phyloP scores from a whole-genome alignment of 2,797 vertebrate species.

The Melopsittacus undulatus region DNA sequence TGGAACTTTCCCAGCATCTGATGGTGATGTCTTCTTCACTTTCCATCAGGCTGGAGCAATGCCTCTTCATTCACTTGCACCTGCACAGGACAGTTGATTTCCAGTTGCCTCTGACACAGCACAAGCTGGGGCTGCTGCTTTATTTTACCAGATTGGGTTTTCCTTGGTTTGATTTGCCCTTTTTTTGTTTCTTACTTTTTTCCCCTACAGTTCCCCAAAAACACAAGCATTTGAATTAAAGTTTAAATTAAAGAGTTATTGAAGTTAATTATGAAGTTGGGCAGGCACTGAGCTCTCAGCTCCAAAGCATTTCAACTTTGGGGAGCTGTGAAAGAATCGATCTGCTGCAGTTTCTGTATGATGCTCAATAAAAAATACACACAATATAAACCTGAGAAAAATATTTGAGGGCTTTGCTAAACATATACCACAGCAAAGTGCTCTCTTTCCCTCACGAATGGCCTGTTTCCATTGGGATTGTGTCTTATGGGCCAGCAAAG shows the following conservation, averaged over 20 bases:
- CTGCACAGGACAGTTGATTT: background rate
- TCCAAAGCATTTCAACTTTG: slow-evolving; percentile 27
- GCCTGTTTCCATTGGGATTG: background rate
- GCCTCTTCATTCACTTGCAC: background rate
- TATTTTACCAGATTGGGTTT: slow-evolving; percentile 7
- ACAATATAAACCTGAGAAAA: slow-evolving; percentile 20
- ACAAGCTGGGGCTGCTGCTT: background rate
- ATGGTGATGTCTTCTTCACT: background rate
- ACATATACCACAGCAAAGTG: background rate
- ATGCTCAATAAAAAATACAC: background rate
- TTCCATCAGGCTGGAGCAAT: background rate
- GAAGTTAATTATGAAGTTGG: slow-evolving; percentile 47
- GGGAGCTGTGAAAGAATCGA: slow-evolving; percentile 45
- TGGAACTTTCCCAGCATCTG: rapidly evolving
- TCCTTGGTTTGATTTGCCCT: background rate
- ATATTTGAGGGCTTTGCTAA: slow-evolving; percentile 18
- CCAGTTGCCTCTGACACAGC: background rate
- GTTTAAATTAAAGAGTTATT: slow-evolving; percentile 47
- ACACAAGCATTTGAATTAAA: slow-evolving; percentile 19
- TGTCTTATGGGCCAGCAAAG: background rate
- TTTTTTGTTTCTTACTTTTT: too few species aligned
- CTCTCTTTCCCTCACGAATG: background rate
- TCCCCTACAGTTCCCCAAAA: background rate
- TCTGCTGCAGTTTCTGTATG: slow-evolving; percentile 19
- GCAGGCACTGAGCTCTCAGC: background rate